Evolutionary conservation across 2,888 invertebrate species (phyloP).

Genomic region (Dryadula phaetusa): DNA sequence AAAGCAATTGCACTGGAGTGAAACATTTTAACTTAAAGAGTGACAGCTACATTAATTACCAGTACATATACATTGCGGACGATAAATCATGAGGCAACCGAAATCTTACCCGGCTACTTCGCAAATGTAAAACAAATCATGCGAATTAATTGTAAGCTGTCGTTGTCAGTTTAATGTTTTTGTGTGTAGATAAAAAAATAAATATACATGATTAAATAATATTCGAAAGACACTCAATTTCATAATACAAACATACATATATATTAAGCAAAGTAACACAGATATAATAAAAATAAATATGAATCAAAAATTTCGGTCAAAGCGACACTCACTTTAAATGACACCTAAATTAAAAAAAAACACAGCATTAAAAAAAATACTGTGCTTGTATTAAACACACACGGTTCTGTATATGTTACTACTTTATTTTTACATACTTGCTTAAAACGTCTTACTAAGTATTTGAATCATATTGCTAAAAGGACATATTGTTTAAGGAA

Average conservation of each 20-base stretch:
- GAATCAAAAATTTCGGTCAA: too few species aligned
- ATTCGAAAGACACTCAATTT: neutral
- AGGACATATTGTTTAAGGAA: too few species aligned
- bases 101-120: slow-evolving; percentile 20
- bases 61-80: slow-evolving; percentile 5
- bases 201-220: neutral
- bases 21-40: slow-evolving; percentile 6
- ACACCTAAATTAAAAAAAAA: too few species aligned
- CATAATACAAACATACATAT: neutral
- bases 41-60: slow-evolving; percentile 13
- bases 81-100: slow-evolving; percentile 15
- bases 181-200: neutral
- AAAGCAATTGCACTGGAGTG: slow-evolving; percentile 4
- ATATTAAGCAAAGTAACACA: neutral
- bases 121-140: slow-evolving; percentile 25
- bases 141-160: slow-evolving; percentile 7
- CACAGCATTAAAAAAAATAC: too few species aligned
- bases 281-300: too few species aligned
- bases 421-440: too few species aligned
- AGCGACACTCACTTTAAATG: too few species aligned
- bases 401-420: too few species aligned
- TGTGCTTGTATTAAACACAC: too few species aligned
- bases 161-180: neutral
- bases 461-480: too few species aligned
- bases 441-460: too few species aligned